Evolutionary conservation across 2,797 vertebrate species (phyloP).

Genomic region (Mus minutoides): DNA sequence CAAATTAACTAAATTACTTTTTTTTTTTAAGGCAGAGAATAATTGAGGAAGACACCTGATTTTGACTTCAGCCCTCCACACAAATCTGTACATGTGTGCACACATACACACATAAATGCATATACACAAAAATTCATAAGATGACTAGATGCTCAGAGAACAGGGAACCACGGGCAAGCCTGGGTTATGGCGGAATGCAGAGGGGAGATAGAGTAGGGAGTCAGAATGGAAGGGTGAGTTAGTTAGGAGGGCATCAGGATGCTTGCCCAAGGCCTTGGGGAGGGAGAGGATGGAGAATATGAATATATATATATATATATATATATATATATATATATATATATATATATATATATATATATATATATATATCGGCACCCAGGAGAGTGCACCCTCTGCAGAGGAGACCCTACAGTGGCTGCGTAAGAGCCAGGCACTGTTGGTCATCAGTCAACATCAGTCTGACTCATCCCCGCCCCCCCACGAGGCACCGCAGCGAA

Average conservation of each 20-base stretch:
- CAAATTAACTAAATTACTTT: neutral
- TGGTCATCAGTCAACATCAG: slow-evolving; percentile 17
- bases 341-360: no score
- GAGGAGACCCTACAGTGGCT: neutral
- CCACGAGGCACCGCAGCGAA: neutral
- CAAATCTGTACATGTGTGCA: neutral
- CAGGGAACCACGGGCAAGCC: neutral
- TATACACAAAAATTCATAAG: neutral
- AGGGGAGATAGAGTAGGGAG: no score
- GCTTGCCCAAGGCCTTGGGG: neutral
- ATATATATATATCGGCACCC: neutral
- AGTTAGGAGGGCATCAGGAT: neutral
- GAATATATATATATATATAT: no score
- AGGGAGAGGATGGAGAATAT: no score
- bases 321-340: no score
- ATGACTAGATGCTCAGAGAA: neutral
- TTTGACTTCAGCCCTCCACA: neutral
- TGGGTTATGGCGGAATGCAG: no score
- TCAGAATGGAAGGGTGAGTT: neutral
- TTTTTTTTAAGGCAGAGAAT: neutral
- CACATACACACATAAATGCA: neutral
- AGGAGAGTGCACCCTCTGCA: neutral
- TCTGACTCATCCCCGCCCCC: neutral
- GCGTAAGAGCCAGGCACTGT: neutral
- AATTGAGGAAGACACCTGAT: neutral